Base-by-base conservation (phyloP, 1,140 invertebrate genomes). In the Propsilocerus akamusi region DNA sequence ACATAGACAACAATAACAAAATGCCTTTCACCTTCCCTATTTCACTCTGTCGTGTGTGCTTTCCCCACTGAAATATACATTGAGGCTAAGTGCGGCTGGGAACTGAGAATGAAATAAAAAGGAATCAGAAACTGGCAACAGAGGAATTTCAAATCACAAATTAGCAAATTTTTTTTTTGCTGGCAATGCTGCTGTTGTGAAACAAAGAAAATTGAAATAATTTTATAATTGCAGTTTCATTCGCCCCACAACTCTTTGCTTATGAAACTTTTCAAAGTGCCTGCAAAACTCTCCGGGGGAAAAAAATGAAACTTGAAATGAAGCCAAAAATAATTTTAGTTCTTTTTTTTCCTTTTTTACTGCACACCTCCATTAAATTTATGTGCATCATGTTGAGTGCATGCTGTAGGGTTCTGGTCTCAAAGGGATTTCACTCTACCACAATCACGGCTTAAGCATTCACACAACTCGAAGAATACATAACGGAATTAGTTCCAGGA, bases 321-420 rank as follows among this genome's bases (percentile, higher is more conserved):
- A 41, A 41, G 34, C 34, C 34, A 41, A 41, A 14, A 41, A 41
- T n/a, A n/a, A n/a, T n/a, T n/a, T n/a, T n/a, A n/a, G n/a, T n/a
- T n/a, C n/a, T n/a, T n/a, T n/a, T n/a, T n/a, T n/a, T n/a, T n/a
- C n/a, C n/a, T n/a, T n/a, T n/a, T n/a, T n/a, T n/a, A n/a, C n/a
- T n/a, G n/a, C n/a, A n/a, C n/a, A n/a, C n/a, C n/a, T n/a, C n/a
- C n/a, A n/a, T n/a, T n/a, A n/a, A n/a, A n/a, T n/a, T n/a, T n/a
- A n/a, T n/a, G n/a, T n/a, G n/a, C n/a, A n/a, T n/a, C n/a, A n/a
- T n/a, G n/a, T n/a, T n/a, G n/a, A n/a, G n/a, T n/a, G n/a, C n/a
- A n/a, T n/a, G n/a, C n/a, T n/a, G n/a, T n/a, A n/a, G n/a, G n/a
- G n/a, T n/a, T n/a, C n/a, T n/a, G n/a, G n/a, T n/a, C n/a, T n/a